Evolutionary conservation across 1,140 invertebrate genomes (phyloP).

Genomic region (Bombus balteatus): DNA sequence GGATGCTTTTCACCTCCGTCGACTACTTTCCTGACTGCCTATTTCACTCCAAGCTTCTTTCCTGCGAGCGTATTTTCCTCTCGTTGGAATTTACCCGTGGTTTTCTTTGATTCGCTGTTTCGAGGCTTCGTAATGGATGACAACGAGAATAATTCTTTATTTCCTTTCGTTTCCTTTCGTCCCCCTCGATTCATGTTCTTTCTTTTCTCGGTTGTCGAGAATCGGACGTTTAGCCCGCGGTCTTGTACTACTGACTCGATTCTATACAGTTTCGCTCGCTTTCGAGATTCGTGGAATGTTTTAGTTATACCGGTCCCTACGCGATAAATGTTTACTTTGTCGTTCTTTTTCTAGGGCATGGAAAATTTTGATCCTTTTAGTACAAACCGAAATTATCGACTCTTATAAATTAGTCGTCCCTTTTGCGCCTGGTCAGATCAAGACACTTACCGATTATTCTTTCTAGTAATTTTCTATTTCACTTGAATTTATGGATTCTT

Average conservation of each 20-base stretch:
- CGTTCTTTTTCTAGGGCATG: too few relatives aligned
- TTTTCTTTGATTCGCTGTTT: background rate
- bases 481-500: too few relatives aligned
- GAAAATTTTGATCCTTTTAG: background rate
- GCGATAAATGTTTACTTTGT: too few relatives aligned
- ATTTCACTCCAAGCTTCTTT: conserved; percentile 9
- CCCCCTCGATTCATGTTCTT: background rate
- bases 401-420: background rate
- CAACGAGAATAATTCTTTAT: background rate
- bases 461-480: too few relatives aligned
- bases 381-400: background rate
- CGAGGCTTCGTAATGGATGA: background rate
- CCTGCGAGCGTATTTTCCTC: background rate
- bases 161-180: background rate
- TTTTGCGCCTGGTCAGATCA: background rate
- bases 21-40: conserved; percentile 2
- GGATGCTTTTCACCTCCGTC: conserved; percentile 27
- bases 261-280: background rate
- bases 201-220: too few relatives aligned
- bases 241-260: conserved; percentile 4
- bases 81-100: background rate
- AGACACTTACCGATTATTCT: background rate
- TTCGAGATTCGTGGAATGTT: too few relatives aligned
- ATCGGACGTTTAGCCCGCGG: conserved; percentile 1
- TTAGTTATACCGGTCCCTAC: background rate